Conservation (phyloP, 1,140 invertebrate genomes). For the Argopecten irradians region DNA sequence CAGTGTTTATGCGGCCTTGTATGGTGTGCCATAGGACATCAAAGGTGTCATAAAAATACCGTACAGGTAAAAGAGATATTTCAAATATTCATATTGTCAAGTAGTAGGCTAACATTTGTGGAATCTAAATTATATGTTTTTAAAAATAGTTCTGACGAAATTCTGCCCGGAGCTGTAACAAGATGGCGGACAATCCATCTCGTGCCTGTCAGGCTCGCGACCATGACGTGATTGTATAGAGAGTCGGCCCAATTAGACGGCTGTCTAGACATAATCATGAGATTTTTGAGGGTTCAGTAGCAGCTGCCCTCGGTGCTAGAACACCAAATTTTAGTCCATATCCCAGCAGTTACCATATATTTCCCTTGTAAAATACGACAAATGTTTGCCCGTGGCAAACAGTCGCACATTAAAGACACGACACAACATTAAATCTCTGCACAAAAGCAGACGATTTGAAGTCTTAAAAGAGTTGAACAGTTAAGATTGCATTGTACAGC, state of each 20-base stretch:
- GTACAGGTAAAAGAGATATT: constrained; percentile 17
- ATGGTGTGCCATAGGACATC: neutral
- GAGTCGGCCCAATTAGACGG: neutral
- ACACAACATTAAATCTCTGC: neutral
- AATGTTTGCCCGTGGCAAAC: neutral
- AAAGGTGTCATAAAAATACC: constrained; percentile 18
- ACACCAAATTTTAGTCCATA: neutral
- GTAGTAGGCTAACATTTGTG: neutral
- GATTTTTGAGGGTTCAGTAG: neutral
- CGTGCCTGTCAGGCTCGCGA: neutral
- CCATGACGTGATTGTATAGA: neutral
- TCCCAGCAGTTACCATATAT: neutral
- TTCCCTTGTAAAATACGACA: neutral
- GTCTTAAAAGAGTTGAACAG: no score
- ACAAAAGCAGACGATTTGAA: neutral
- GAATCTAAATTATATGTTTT: neutral
- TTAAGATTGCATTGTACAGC: neutral
- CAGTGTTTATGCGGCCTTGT: neutral
- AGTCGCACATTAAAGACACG: neutral
- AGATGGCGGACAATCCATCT: constrained; percentile 13
- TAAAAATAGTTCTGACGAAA: constrained; percentile 5
- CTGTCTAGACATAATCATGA: neutral
- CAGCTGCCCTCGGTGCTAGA: neutral
- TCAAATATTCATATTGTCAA: constrained; percentile 18
- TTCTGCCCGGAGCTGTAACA: neutral